Evolutionary conservation across 2,797 vertebrate genomes (phyloP), one percentile per base, ranked within the genome.

Genomic region (Cyclura pinguis): DNA sequence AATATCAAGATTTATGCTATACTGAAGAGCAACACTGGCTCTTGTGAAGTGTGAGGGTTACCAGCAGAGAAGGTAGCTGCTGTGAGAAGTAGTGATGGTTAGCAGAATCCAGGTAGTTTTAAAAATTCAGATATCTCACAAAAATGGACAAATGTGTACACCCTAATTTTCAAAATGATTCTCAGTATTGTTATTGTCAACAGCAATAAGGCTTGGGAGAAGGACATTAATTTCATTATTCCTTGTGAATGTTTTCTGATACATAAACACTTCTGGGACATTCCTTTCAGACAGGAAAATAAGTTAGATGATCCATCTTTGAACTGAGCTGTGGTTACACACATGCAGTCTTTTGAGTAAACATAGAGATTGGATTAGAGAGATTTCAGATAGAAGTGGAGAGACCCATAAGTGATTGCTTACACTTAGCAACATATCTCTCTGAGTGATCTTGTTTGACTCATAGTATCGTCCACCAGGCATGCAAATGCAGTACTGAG

Each of bases 321-420:
- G 32, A 50, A 27, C n/a, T 57, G 32, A 38, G n/a, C 32, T 35
- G 35, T 14, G 57, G 24, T 64, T 29, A 16, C 38, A 67, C 38
- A 16, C 27, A 67, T 52, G 8, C 5, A 29, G 10, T 47, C 38
- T 86, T 57, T 9, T 55, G 84, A 16, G 9, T 57, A 38, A 35
- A 50, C 27, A 50, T 83, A 42, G 55, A 95, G 81, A 81, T 72
- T 84, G 90, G 24, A 32, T 22, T 67, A 7, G 52, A 73, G 80
- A 6, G 42, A 6, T 67, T 88, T 82, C 52, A 73, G 52, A 14
- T 32, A 67, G 47, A 32, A 47, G 27, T 84, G 64, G 82, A 42
- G 83, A 72, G 80, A 69, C 86, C 87, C 84, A 87, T 82, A 91
- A 92, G 64, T 84, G 18, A 69, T 12, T 35, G 42, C 6, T 50